Base-by-base conservation (phyloP, 2,888 invertebrate genomes). In the Morpho helenor region DNA sequence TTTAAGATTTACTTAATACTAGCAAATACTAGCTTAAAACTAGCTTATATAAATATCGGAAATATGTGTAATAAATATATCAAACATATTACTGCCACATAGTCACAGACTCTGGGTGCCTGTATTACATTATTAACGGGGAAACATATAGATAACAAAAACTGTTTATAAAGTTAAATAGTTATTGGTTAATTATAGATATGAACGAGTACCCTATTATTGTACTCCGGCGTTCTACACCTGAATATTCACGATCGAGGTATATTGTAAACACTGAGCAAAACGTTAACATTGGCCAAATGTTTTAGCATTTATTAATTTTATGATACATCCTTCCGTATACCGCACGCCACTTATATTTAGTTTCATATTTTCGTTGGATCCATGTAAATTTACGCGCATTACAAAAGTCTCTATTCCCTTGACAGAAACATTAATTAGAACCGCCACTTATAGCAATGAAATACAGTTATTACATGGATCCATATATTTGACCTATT, bases 401-500 rank as follows among this genome's bases (percentile, higher is more conserved):
- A 54, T 49, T 57, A 48, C 47, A 42, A 52, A 50, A 62, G 49
- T 60, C 61, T 63, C 68, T 54, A 40, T 10, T 31, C 31, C 31
- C 31, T 31, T 61, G 71, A 68, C 66, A 56, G 42, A 72, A 71
- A 74, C 70, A 70, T 67, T 81, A 83, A 85, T 84, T 84, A 81
- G 69, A 62, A 75, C 79, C 79, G 66, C 76, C 64, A 87, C 83
- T 71, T 70, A 73, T 67, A 52, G 59, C 69, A 70, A 71, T 31
- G 31, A 31, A 31, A 31, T 31, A 31, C 31, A 31, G 31, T 31
- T 31, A 31, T 31, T 31, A 31, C 3, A 31, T 31, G 31, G 3
- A 5, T 31, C 5, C 31, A 31, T 5, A 31, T 31, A 31, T 31
- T 31, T 3, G 31, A 31, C 31, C 31, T 31, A 5, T 31, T 31